These are phyloP conservation scores for Drusus annulatus DNA, from an alignment of 1,140 invertebrate genomes.

Conservation along the genomic window DNA sequence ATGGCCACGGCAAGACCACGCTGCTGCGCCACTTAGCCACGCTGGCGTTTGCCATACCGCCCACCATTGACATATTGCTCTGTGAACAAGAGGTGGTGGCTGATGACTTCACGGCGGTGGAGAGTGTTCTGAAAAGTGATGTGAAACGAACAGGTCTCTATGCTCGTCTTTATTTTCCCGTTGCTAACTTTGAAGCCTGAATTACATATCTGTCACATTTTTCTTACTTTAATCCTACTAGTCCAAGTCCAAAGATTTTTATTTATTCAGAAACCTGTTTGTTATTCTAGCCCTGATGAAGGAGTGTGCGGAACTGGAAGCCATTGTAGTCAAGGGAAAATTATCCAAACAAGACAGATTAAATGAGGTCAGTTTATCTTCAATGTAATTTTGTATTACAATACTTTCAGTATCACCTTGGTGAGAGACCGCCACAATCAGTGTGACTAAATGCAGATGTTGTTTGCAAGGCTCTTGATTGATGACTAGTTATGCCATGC, in stretches of 20 bases:
- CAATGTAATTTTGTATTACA: no score
- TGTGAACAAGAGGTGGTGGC: slow-evolving; percentile 99
- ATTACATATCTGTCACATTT: no score
- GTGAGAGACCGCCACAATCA: no score
- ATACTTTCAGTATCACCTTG: no score
- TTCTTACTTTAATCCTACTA: no score
- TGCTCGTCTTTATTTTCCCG: not conserved
- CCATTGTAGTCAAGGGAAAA: slow-evolving; percentile 78
- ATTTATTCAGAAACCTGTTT: slow-evolving; percentile 18
- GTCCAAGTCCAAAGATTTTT: no score
- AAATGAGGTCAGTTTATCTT: slow-evolving; percentile 78
- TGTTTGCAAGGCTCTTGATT: no score
- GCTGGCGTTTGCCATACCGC: slow-evolving; percentile 92
- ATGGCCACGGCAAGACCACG: slow-evolving; percentile 99
- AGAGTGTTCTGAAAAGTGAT: slow-evolving; percentile 94
- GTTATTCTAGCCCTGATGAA: slow-evolving; percentile 76
- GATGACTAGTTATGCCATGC: no score
- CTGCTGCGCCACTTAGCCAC: slow-evolving; percentile 93
- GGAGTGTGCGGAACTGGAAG: slow-evolving; percentile 89
- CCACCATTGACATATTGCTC: slow-evolving; percentile 96
- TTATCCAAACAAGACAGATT: slow-evolving; percentile 82
- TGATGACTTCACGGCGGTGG: slow-evolving; percentile 92
- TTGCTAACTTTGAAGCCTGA: no score
- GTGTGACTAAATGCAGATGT: no score
- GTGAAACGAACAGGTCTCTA: slow-evolving; percentile 81